Conservation (phyloP, 2,113 vertebrate species). For the Dolichallabes microphthalmus region DNA sequence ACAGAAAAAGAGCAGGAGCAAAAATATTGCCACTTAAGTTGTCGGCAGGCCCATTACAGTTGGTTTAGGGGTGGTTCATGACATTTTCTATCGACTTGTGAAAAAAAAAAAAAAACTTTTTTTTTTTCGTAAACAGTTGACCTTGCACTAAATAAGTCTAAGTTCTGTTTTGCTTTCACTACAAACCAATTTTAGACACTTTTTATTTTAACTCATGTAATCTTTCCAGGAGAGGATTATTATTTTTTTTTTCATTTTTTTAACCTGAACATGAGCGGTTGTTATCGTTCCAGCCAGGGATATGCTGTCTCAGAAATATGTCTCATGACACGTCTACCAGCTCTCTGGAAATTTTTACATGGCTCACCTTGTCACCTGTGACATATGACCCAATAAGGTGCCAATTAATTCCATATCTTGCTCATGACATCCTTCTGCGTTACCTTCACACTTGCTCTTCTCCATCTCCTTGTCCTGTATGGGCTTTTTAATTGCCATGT, state of each 20-base stretch:
- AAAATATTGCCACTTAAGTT: conserved; percentile 34
- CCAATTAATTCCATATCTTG: conserved; percentile 48
- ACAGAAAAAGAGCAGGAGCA: neutral
- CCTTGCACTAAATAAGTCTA: conserved; percentile 8
- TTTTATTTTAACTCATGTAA: neutral
- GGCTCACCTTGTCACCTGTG: conserved; percentile 35
- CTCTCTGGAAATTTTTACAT: conserved; percentile 39
- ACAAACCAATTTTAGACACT: neutral
- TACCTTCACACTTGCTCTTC: conserved; percentile 7
- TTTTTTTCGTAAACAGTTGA: neutral
- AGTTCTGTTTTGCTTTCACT: neutral
- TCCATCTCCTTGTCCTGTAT: neutral
- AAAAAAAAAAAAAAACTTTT: neutral
- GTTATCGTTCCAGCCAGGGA: neutral
- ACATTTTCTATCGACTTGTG: conserved; percentile 12
- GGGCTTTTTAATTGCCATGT: conserved; percentile 38
- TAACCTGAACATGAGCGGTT: neutral
- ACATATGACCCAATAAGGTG: conserved; percentile 48
- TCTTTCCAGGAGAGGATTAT: neutral
- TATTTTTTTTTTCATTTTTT: no score
- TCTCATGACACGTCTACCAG: conserved; percentile 16
- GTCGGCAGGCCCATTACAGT: neutral
- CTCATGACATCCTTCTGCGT: conserved; percentile 24
- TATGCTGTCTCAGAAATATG: neutral
- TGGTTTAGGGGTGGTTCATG: neutral